These are phyloP conservation scores for Girardinus metallicus DNA, from an alignment of 2,797 vertebrate species.

Conservation along the genomic window DNA sequence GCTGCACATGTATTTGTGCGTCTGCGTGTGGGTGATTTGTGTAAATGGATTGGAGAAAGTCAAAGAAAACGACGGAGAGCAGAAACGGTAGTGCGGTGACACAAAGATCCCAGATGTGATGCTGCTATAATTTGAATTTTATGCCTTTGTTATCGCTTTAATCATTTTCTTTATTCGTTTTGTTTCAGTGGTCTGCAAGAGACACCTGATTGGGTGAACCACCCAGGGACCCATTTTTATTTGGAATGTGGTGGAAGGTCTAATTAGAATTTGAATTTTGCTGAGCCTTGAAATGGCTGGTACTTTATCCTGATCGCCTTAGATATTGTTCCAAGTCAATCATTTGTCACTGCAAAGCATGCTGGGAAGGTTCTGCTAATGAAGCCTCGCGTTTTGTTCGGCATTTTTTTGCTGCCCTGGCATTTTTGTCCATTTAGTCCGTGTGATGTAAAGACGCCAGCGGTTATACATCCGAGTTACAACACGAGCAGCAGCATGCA, in stretches of 20 bases:
- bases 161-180: slow-evolving; percentile 99
- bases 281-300: slow-evolving; percentile 99
- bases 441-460: slow-evolving; percentile 72
- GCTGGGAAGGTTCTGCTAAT: slow-evolving; percentile 89
- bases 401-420: slow-evolving; percentile 81
- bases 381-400: slow-evolving; percentile 74
- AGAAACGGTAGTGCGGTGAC: slow-evolving; percentile 88
- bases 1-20: slow-evolving; percentile 36
- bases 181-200: slow-evolving; percentile 96
- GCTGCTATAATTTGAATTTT: slow-evolving; percentile 99
- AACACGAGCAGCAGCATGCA: slow-evolving; percentile 53
- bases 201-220: slow-evolving; percentile 99
- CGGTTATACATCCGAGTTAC: slow-evolving; percentile 74
- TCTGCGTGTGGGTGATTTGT: slow-evolving; percentile 9
- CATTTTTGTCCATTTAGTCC: slow-evolving; percentile 82
- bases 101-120: slow-evolving; percentile 99
- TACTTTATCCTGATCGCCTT: slow-evolving; percentile 99
- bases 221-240: slow-evolving; percentile 99
- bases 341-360: slow-evolving; percentile 98
- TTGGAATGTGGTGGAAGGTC: slow-evolving; percentile 99
- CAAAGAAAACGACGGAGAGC: slow-evolving; percentile 55
- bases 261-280: slow-evolving; percentile 99
- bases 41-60: slow-evolving; percentile 40
- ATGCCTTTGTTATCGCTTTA: slow-evolving; percentile 99
- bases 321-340: slow-evolving; percentile 99